Evolutionary conservation across 2,797 vertebrate species (phyloP), one percentile per base, ranked within the genome.

Genomic region (Semotilus atromaculatus): DNA sequence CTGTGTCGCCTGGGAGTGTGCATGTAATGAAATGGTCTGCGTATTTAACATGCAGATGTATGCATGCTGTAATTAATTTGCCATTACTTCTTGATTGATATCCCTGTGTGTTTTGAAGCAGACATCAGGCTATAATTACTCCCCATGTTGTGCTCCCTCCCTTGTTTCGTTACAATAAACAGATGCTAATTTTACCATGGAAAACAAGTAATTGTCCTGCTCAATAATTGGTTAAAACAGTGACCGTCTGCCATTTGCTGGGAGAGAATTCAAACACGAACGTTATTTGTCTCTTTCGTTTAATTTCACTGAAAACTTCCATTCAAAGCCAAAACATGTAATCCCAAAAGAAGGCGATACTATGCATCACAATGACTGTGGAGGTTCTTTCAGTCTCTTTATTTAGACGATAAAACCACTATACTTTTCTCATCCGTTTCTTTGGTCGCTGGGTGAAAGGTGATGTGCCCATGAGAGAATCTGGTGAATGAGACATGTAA

Each of bases 371-470:
- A 84, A 81, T 58, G 14, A 58, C 14, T 43, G 36, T 31, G 43
- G 29, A 16, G 23, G n/a, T n/a, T 71, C 58, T 66, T 66, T 51
- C 53, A 62, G 81, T 82, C 5, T 83, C 31, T 75, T 21, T 51
- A 13, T 84, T 62, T 64, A 51, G 10, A 48, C 1, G 26, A 45
- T 21, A 21, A 23, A 38, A 26, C 8, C 26, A 5, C 96, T 93
- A 99, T 92, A 99, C 96, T 92, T 99, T 99, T 93, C 96, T 98
- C 85, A 95, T 92, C 81, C 96, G 96, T 88, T 99, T 99, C 90
- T 96, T 98, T 82, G 96, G 97, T 83, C 96, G 96, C 89, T 99
- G 98, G 91, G 97, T 98, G 91, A 99, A 99, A 0, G 98, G 98
- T 0, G 98, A 99, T 4, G 97, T 93, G 55, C 97, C 96, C 92